Conservation (phyloP, 2,888 invertebrate genomes). For the Hypolimnas misippus region DNA sequence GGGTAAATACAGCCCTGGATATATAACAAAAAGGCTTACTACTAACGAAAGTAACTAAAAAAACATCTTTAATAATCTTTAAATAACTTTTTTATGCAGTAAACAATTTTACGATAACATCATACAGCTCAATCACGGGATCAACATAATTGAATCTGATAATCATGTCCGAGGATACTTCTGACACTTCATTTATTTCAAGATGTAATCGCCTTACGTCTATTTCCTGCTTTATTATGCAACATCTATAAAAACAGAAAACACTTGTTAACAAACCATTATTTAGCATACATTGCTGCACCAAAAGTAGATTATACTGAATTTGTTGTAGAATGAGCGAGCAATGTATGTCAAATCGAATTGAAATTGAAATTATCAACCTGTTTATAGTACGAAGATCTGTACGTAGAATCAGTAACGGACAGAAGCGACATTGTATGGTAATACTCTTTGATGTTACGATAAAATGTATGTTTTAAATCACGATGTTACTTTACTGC, state of each 20-base stretch:
- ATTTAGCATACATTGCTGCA: neutral
- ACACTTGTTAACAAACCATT: neutral
- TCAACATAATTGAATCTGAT: conserved; percentile 19
- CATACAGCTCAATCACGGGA: conserved; percentile 17
- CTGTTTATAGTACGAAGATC: neutral
- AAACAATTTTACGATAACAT: conserved; percentile 5
- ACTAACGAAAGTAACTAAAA: too few species aligned
- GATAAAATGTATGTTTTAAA: conserved; percentile 22
- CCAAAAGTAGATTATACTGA: neutral
- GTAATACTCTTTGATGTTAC: conserved; percentile 37
- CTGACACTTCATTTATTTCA: conserved; percentile 17
- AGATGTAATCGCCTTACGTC: conserved; percentile 7
- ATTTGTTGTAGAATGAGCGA: neutral
- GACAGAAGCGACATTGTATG: conserved; percentile 50
- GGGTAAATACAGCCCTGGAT: too few species aligned
- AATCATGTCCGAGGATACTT: conserved; percentile 6
- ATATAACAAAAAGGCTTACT: too few species aligned
- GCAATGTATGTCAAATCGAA: neutral
- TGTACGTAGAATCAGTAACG: conserved; percentile 28
- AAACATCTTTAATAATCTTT: neutral
- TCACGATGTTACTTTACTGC: conserved; percentile 15
- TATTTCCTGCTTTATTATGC: conserved; percentile 12
- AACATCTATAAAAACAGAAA: neutral
- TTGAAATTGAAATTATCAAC: neutral
- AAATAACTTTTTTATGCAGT: neutral